phyloP scores from a whole-genome alignment of 1,140 invertebrate species.

The Drosophila busckii region DNA sequence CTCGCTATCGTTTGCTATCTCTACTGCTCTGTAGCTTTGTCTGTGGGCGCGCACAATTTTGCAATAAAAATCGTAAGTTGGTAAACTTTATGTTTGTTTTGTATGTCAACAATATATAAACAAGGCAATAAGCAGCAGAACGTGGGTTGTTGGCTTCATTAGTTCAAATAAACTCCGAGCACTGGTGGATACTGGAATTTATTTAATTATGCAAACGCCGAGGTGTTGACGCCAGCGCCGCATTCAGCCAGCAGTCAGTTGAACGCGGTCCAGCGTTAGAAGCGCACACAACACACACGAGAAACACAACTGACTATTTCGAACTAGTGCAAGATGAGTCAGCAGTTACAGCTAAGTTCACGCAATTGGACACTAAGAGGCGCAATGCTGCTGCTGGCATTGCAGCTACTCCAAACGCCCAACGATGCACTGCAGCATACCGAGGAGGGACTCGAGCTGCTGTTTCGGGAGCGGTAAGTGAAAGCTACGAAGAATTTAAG shows the following conservation, averaged over 20 bases:
- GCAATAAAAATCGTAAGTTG: too few species aligned
- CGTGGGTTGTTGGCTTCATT: slow-evolving; percentile 60
- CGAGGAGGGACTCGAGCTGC: slow-evolving; percentile 78
- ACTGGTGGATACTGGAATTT: slow-evolving; percentile 1
- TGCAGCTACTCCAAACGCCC: slow-evolving; percentile 49
- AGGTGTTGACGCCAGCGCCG: slow-evolving; percentile 15
- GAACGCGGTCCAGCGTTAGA: slow-evolving; percentile 32
- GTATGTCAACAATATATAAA: slow-evolving; percentile 56
- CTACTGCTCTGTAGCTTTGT: too few species aligned
- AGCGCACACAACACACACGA: slow-evolving; percentile 14
- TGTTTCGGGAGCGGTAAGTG: slow-evolving; percentile 78
- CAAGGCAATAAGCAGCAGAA: slow-evolving; percentile 57
- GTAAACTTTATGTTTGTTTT: too few species aligned
- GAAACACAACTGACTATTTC: too few species aligned
- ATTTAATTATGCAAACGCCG: slow-evolving; percentile 61
- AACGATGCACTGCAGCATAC: slow-evolving; percentile 60
- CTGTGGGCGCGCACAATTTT: too few species aligned
- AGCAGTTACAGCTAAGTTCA: background rate
- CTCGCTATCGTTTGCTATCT: too few species aligned
- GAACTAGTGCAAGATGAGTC: background rate
- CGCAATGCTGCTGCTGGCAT: slow-evolving; percentile 47
- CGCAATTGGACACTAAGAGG: slow-evolving; percentile 50
- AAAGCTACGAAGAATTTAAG: background rate
- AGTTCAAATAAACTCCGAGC: slow-evolving; percentile 58
- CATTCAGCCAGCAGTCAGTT: slow-evolving; percentile 44